Percentiles rank a stretch among this genome's conserved stretches.
Evolutionary conservation across 1,140 invertebrate genomes (phyloP).

Genomic region (Drosophila sproati): DNA sequence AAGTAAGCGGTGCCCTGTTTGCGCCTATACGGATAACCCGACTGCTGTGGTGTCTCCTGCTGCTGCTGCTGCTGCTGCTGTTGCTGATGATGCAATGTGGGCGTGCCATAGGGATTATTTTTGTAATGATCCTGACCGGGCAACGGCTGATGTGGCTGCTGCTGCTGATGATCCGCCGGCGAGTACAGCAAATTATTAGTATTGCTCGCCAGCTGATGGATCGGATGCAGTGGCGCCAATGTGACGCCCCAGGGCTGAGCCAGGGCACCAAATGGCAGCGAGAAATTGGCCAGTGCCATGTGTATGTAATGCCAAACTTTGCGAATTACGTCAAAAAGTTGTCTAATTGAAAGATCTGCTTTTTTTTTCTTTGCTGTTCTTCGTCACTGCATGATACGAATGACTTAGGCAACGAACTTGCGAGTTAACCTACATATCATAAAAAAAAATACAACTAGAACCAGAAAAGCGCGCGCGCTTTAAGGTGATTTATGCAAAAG

Average conservation of each 20-base stretch:
- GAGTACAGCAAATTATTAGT: conserved; percentile 84
- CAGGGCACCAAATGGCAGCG: conserved; percentile 78
- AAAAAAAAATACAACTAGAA: conserved; percentile 40
- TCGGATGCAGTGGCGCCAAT: conserved; percentile 76
- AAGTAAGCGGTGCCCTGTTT: conserved; percentile 77
- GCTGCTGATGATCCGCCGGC: conserved; percentile 79
- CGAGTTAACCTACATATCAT: conserved; percentile 28
- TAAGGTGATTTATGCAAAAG: conserved; percentile 75
- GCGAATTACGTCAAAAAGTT: conserved; percentile 29
- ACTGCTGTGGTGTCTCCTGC: conserved; percentile 18
- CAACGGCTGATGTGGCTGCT: conserved; percentile 35
- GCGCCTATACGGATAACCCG: conserved; percentile 69
- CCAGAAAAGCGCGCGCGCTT: conserved; percentile 56
- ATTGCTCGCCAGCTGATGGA: conserved; percentile 80
- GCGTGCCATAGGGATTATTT: conserved; percentile 67
- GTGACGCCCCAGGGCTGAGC: conserved; percentile 78
- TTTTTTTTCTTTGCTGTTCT: conserved; percentile 18
- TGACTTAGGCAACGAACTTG: conserved; percentile 73
- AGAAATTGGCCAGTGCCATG: conserved; percentile 83
- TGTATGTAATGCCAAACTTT: not conserved
- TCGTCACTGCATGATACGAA: conserved; percentile 53
- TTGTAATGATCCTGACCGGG: conserved; percentile 58
- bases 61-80: conserved; percentile 31
- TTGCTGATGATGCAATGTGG: conserved; percentile 52
- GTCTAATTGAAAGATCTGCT: not conserved